phyloP scores from a whole-genome alignment of 2,797 vertebrate genomes.

The Siniperca obscura region DNA sequence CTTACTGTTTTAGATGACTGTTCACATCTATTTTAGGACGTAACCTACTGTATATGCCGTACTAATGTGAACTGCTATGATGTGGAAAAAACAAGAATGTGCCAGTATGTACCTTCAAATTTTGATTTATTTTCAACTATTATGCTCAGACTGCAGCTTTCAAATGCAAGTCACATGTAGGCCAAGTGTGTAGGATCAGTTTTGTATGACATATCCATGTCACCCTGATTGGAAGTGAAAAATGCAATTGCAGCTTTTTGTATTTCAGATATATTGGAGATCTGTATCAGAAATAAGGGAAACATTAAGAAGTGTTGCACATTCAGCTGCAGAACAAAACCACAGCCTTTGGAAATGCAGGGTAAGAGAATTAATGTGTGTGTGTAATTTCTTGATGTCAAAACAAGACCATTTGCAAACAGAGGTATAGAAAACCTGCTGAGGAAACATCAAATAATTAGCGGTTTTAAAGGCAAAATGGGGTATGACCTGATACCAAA shows the following conservation, averaged over 20 bases:
- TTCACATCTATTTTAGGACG: slow-evolving; percentile 67
- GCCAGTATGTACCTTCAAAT: background rate
- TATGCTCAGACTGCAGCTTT: slow-evolving; percentile 16
- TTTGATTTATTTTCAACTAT: background rate
- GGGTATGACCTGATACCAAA: slow-evolving; percentile 15
- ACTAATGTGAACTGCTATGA: slow-evolving; percentile 14
- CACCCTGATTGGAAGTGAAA: background rate
- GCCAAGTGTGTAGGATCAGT: slow-evolving; percentile 4
- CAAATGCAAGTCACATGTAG: slow-evolving; percentile 13
- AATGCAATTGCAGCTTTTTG: background rate
- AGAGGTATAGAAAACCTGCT: slow-evolving; percentile 44
- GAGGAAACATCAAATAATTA: slow-evolving; percentile 64
- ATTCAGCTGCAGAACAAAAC: background rate
- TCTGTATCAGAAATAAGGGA: background rate
- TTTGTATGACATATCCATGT: slow-evolving; percentile 18
- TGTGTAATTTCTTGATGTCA: slow-evolving; percentile 52
- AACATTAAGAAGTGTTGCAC: background rate
- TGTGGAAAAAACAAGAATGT: background rate
- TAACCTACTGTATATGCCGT: slow-evolving; percentile 20
- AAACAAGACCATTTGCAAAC: slow-evolving; percentile 62
- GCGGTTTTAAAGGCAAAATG: slow-evolving; percentile 55
- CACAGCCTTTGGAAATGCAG: slow-evolving; percentile 18
- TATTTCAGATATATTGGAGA: background rate
- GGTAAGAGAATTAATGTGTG: slow-evolving; percentile 32
- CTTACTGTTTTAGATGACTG: slow-evolving; percentile 41